Conservation (phyloP, 2,113 vertebrate genomes). For the Ivindomyrus marchei region DNA sequence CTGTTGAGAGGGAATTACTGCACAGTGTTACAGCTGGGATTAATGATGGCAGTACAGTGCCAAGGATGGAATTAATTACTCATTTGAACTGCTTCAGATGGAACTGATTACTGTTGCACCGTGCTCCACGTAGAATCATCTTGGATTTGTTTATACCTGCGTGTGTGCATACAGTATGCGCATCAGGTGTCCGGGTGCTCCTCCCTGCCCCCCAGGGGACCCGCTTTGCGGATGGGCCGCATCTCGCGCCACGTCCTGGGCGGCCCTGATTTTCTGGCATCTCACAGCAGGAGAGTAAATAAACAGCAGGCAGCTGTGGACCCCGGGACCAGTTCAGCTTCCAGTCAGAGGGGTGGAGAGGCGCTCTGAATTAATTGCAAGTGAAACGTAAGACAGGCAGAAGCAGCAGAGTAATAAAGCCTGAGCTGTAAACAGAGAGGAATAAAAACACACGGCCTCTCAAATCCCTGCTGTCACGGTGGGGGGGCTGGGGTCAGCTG, state of each 20-base stretch:
- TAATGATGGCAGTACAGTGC: neutral
- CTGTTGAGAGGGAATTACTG: neutral
- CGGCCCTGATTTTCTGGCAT: slow-evolving; percentile 40
- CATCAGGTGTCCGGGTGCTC: neutral
- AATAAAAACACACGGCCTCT: slow-evolving; percentile 37
- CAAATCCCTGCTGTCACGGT: neutral
- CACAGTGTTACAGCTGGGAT: neutral
- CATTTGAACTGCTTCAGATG: neutral
- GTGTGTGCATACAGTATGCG: neutral
- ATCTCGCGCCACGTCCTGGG: slow-evolving; percentile 39
- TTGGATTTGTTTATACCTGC: neutral
- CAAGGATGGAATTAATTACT: neutral
- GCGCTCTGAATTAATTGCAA: slow-evolving; percentile 48
- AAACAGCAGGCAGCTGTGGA: slow-evolving; percentile 50
- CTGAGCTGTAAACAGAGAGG: slow-evolving; percentile 33
- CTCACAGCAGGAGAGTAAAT: slow-evolving; percentile 51
- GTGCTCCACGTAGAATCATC: neutral
- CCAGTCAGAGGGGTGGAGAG: slow-evolving; percentile 24
- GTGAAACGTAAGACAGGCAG: slow-evolving; percentile 48
- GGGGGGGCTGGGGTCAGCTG: neutral
- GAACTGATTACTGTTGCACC: neutral
- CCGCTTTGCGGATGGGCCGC: slow-evolving; percentile 26
- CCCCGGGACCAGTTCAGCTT: slow-evolving; percentile 28
- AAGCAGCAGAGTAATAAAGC: slow-evolving; percentile 47
- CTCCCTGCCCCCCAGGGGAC: slow-evolving; percentile 6